Evolutionary conservation across 2,113 vertebrate species (phyloP).

Genomic region (Entelurus aequoreus): DNA sequence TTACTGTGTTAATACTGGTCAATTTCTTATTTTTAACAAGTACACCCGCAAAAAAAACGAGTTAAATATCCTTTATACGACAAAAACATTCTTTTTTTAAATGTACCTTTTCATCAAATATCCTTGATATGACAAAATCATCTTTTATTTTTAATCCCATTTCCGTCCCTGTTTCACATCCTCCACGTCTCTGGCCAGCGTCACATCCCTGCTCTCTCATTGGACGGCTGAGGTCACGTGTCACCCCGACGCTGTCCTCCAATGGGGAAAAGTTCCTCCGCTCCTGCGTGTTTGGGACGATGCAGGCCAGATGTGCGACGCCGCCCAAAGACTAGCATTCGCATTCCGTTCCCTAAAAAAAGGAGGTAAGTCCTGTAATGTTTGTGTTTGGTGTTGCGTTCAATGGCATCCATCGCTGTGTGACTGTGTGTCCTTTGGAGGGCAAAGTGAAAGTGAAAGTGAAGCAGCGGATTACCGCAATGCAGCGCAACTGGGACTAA

Average conservation of each 20-base stretch:
- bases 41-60: too few species aligned
- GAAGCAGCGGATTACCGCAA: conserved; percentile 65
- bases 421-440: not conserved
- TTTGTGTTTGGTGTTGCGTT: not conserved
- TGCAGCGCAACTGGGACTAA: conserved; percentile 65
- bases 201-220: conserved; percentile 11
- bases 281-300: conserved; percentile 32
- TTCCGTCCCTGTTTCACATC: too few species aligned
- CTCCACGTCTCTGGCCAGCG: conserved; percentile 3
- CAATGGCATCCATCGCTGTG: not conserved
- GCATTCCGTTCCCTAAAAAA: not conserved
- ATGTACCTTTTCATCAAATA: too few species aligned
- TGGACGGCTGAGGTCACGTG: not conserved
- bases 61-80: too few species aligned
- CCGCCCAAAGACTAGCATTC: not conserved
- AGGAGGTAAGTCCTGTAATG: not conserved
- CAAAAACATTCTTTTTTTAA: too few species aligned
- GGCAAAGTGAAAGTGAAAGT: not conserved
- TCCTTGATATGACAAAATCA: too few species aligned
- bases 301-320: conserved; percentile 51
- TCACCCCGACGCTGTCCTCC: conserved; percentile 27
- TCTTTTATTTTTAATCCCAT: too few species aligned
- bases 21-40: too few species aligned
- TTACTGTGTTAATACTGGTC: too few species aligned
- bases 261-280: conserved; percentile 59